A percentile compares a stretch with the other conserved stretches of the same genome.
Conservation (phyloP, 2,113 vertebrate species). For the Antigone vipio region DNA sequence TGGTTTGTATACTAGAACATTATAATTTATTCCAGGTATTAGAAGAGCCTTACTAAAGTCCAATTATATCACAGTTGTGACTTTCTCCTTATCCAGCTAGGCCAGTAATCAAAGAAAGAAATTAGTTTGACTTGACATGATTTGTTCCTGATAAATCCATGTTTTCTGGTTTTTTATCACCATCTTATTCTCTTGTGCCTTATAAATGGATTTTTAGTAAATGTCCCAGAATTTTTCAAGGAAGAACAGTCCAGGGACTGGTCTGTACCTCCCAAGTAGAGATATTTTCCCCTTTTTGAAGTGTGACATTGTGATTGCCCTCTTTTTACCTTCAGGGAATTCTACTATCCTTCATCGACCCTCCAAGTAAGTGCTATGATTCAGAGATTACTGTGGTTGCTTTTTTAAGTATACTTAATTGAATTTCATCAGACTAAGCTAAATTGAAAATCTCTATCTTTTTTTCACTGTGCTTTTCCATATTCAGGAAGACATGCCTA, state of each 20-base stretch:
- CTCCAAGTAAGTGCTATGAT: background rate
- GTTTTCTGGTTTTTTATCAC: background rate
- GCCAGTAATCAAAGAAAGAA: background rate
- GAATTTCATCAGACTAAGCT: background rate
- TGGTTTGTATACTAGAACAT: background rate
- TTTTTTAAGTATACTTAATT: conserved; percentile 4
- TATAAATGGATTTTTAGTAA: background rate
- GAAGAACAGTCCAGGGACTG: background rate
- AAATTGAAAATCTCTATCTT: conserved; percentile 2
- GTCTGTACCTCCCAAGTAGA: background rate
- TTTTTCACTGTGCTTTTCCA: background rate
- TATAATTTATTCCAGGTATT: background rate
- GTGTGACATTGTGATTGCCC: background rate
- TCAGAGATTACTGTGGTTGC: background rate
- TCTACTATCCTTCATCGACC: background rate
- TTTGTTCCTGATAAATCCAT: background rate
- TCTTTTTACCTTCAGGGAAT: background rate
- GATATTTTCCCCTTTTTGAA: background rate
- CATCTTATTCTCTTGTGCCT: background rate
- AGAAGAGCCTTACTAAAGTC: background rate
- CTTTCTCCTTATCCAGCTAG: background rate
- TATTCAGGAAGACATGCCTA: background rate
- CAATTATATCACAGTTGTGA: background rate
- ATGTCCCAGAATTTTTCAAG: background rate
- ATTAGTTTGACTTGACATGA: background rate